Base-by-base conservation (phyloP, 2,113 vertebrate species). In the Antennarius striatus region DNA sequence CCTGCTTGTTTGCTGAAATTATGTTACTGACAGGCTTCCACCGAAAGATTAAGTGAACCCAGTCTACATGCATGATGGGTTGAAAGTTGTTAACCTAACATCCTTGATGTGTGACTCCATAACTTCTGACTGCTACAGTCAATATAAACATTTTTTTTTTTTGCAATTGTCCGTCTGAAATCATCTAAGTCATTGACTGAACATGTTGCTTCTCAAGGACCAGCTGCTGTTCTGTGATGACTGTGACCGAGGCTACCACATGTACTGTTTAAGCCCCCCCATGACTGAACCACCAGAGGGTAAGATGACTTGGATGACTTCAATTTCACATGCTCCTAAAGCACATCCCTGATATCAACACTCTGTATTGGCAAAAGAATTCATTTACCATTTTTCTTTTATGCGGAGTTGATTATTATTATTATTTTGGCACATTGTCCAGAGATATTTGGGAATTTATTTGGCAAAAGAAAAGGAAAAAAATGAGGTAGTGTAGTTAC, bases 251-350 rank as follows among this genome's bases (percentile, higher is more conserved):
- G 95, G 96, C 62, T 97, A 97, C 85, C 96, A 96, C 87, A 97
- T 97, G 96, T 96, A 97, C 87, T 97, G 96, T 86, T 92, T 97
- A 88, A 94, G 91, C 56, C 96, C 95, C 10, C 94, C 96, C 56
- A 97, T 97, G 96, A 94, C 94, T 1, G 95, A 97, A 89, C 95
- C 96, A 55, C 96, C 95, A 0, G 96, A 97, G 93, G 96, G 96
- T 96, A 84, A 90, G 92, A 9, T n/a, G 4, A 13, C 32, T 15
- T 10, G 6, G 0, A 57, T 1, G 12, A 16, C n/a, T 16, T 16
- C 6, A 6, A 7, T 50, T 17, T 17, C 42, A 11, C 9, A 8
- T 11, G 42, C 42, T 56, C 49, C 49, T 65, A 17, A 49, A 52
- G 2, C 4, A 14, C 28, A 15, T 45, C 12, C 11, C 28, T 30